Evolutionary conservation across 2,113 vertebrate species (phyloP).

Genomic region (Entomyzon cyanotis): DNA sequence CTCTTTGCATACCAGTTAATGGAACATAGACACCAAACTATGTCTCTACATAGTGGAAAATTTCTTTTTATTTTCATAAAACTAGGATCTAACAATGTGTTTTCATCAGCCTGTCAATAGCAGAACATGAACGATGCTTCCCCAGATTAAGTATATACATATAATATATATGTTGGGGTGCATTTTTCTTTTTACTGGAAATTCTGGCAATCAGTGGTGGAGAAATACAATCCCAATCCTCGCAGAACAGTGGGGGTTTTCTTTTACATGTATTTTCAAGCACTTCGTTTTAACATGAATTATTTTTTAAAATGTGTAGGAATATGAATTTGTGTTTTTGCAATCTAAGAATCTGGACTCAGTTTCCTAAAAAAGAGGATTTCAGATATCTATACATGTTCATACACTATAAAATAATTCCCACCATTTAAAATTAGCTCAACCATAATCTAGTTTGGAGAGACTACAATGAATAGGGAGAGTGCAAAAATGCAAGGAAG

Average conservation of each 20-base stretch:
- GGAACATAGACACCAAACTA: neutral
- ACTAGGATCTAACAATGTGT: constrained; percentile 36
- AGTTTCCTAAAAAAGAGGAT: neutral
- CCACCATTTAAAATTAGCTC: neutral
- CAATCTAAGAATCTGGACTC: neutral
- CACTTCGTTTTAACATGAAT: neutral
- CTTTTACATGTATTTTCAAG: neutral
- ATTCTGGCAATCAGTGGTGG: neutral
- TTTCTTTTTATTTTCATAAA: constrained; percentile 37
- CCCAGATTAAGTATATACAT: neutral
- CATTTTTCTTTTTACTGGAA: constrained; percentile 41
- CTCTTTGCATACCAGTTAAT: neutral
- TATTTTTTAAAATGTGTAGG: neutral
- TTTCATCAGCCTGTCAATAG: constrained; percentile 50
- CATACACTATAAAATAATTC: neutral
- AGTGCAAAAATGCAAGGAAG: neutral
- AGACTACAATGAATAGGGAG: neutral
- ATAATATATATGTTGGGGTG: neutral
- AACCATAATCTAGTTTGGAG: neutral
- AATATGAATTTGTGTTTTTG: neutral
- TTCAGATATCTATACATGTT: neutral
- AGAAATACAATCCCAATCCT: neutral
- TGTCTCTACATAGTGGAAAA: neutral
- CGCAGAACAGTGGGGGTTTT: neutral
- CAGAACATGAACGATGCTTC: constrained; percentile 34